Evolutionary conservation across 2,113 vertebrate genomes (phyloP), one percentile per base, ranked within the genome.

Genomic region (Crotalus helleri): DNA sequence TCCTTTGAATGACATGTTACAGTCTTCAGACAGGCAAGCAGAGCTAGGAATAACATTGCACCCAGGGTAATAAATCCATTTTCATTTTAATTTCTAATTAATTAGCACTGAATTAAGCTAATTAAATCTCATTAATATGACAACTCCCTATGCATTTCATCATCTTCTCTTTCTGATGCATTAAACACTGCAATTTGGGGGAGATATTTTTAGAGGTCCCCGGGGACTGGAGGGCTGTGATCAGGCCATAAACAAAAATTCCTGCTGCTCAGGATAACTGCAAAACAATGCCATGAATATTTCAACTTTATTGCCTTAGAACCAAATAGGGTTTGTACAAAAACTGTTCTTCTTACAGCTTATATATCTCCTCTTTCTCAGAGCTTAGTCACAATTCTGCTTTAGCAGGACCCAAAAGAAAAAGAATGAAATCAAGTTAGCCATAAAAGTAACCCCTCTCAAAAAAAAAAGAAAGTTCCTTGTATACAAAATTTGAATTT

Each of bases 401-500:
- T 23, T 49, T 6, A 53, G 85, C 19, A 51, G 12, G 51, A 46
- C 69, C 85, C 12, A 46, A 54, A n/a, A 49, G 64, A 59, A 88
- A 96, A 96, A 95, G 92, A 95, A 61, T 95, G 96, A 96, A 95
- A 95, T 85, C 91, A 93, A n/a, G 54, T 93, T 93, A 96, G 97
- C 97, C 69, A 92, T 94, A 57, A 85, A 94, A 53, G 11, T 93
- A 94, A 85, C 3, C 3, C 9, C 26, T 0, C 24, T 24, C 58
- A 23, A 21, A n/a, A 33, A 88, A 96, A 94, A 96, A 97, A 96
- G 95, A 92, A 92, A 91, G 97, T 97, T 97, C 95, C 95, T 94
- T 53, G 24, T 89, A 95, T 96, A 96, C 93, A 96, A 94, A 96
- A 94, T 97, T 51, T 92, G 96, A 96, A 96, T 94, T 95, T 19